phyloP scores from a whole-genome alignment of 2,888 invertebrate genomes.

The Hypomecis punctinalis region DNA sequence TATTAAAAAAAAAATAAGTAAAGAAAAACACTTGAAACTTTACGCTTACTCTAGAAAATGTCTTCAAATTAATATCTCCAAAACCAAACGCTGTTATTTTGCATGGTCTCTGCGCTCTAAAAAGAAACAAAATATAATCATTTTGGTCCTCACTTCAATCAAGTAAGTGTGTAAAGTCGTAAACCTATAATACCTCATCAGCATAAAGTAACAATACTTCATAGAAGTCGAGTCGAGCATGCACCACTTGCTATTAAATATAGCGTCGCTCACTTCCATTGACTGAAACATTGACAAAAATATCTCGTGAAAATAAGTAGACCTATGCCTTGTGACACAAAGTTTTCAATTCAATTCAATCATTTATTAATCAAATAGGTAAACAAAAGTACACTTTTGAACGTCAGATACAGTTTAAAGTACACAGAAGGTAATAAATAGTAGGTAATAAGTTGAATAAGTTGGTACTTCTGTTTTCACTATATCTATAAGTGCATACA shows the following conservation, averaged over 20 bases:
- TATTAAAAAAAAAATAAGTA: too few relatives aligned
- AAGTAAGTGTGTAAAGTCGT: too few relatives aligned
- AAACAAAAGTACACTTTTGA: too few relatives aligned
- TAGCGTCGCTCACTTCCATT: conserved; percentile 54
- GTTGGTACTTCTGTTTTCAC: too few relatives aligned
- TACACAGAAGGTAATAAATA: too few relatives aligned
- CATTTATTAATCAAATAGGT: too few relatives aligned
- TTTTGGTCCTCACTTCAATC: neutral
- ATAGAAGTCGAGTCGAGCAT: conserved; percentile 48
- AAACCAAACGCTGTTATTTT: conserved; percentile 62
- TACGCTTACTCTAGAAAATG: conserved; percentile 56
- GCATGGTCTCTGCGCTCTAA: conserved; percentile 62
- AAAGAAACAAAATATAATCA: conserved; percentile 29
- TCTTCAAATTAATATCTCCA: conserved; percentile 56
- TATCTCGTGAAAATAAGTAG: neutral
- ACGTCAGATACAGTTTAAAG: too few relatives aligned
- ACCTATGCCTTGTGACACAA: conserved; percentile 1
- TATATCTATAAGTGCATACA: too few relatives aligned
- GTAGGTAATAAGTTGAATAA: too few relatives aligned
- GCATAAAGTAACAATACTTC: conserved; percentile 59
- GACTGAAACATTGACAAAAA: conserved; percentile 51
- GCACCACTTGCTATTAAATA: conserved; percentile 63
- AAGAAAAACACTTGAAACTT: too few relatives aligned
- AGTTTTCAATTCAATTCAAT: too few relatives aligned
- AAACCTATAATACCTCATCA: conserved; percentile 51